These are phyloP conservation scores for Morinoia aosen DNA, from an alignment of 2,888 invertebrate species.

Conservation along the genomic window DNA sequence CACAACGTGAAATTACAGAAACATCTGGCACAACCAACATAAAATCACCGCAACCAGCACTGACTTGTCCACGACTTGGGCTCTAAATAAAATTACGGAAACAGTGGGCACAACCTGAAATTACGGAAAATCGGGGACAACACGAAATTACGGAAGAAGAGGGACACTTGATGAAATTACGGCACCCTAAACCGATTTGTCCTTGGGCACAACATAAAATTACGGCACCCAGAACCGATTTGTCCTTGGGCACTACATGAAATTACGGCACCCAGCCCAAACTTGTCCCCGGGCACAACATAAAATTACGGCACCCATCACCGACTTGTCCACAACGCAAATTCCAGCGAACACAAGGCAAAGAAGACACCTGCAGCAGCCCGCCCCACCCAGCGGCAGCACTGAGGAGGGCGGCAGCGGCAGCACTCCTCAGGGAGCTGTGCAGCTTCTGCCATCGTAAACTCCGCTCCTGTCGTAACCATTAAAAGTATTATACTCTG, in stretches of 20 bases:
- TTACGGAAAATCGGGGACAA: neutral
- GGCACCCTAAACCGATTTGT: no score
- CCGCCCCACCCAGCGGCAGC: no score
- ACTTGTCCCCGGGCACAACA: no score
- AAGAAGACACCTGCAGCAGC: no score
- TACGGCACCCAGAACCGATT: no score
- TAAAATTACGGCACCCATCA: no score
- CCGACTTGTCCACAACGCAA: no score
- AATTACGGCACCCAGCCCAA: neutral
- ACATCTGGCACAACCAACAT: no score
- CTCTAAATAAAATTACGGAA: neutral
- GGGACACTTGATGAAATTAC: neutral
- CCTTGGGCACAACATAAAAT: neutral
- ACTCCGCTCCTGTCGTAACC: neutral
- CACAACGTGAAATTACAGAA: no score
- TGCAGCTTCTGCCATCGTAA: neutral
- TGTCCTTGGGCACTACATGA: neutral
- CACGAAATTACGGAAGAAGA: neutral
- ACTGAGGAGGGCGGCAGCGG: no score
- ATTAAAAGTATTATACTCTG: neutral
- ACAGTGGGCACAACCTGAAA: neutral
- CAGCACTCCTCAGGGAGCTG: neutral
- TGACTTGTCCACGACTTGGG: neutral
- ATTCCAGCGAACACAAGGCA: no score
- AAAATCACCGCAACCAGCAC: neutral